phyloP scores from a whole-genome alignment of 2,797 vertebrate genomes.

The Microctenopoma lineatum region DNA sequence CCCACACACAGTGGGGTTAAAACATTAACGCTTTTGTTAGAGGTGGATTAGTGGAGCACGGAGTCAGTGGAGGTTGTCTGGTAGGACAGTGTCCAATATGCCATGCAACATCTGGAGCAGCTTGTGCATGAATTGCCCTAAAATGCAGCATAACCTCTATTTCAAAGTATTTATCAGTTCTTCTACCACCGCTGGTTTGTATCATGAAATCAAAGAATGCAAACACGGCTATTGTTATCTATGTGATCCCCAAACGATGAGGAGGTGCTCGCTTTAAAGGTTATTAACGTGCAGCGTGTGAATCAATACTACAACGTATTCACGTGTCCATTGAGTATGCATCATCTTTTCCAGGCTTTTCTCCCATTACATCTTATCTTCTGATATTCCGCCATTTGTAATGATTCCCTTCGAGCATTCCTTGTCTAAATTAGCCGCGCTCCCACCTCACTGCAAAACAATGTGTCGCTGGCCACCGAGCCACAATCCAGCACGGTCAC shows the following conservation, averaged over 20 bases:
- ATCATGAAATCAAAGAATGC: too few species aligned
- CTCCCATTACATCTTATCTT: conserved; percentile 17
- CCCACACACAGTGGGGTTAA: conserved; percentile 32
- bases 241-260: not conserved
- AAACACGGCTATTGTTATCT: not conserved
- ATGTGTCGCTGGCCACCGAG: conserved; percentile 55
- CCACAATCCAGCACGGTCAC: conserved; percentile 73
- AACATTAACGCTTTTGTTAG: conserved; percentile 41
- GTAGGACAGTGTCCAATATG: not conserved
- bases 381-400: conserved; percentile 47
- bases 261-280: conserved; percentile 1
- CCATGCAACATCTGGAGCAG: conserved; percentile 27
- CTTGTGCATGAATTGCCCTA: not conserved
- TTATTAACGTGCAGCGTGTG: not conserved
- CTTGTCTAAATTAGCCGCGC: conserved; percentile 69
- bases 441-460: conserved; percentile 66
- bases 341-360: conserved; percentile 24
- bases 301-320: conserved; percentile 22
- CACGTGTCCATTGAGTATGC: conserved; percentile 11
- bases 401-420: conserved; percentile 55
- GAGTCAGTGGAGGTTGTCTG: conserved; percentile 18
- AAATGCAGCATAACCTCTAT: too few species aligned
- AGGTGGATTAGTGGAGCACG: conserved; percentile 55
- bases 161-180: too few species aligned
- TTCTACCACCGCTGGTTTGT: too few species aligned